phyloP scores from a whole-genome alignment of 2,888 invertebrate genomes.

The Synanthedon andrenaeformis region DNA sequence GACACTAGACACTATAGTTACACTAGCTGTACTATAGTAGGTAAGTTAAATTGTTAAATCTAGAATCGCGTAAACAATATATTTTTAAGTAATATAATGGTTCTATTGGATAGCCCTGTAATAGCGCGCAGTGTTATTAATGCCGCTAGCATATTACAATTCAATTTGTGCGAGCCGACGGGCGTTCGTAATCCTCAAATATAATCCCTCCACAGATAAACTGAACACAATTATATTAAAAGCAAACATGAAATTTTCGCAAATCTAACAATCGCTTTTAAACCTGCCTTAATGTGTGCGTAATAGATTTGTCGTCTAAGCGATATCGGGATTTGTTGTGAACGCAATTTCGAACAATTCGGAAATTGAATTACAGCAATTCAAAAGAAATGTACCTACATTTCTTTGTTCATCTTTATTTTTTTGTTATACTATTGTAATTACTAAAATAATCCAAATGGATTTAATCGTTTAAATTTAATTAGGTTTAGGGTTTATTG shows the following conservation, averaged over 20 bases:
- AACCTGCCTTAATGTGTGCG: not conserved
- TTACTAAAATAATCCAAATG: too few relatives aligned
- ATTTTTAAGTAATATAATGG: too few relatives aligned
- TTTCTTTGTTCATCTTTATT: too few relatives aligned
- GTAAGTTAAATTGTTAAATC: too few relatives aligned
- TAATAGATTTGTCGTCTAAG: constrained; percentile 10
- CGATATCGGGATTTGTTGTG: constrained; percentile 1
- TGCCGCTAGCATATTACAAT: constrained; percentile 64
- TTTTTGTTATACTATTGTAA: too few relatives aligned
- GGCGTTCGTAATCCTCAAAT: constrained; percentile 26
- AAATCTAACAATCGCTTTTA: constrained; percentile 37
- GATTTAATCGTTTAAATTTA: too few relatives aligned
- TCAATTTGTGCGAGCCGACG: constrained; percentile 56
- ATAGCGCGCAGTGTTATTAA: constrained; percentile 43
- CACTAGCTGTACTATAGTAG: too few relatives aligned
- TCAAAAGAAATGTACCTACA: too few relatives aligned
- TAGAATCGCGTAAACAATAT: too few relatives aligned
- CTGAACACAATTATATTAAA: constrained; percentile 65
- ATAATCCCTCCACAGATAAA: constrained; percentile 59
- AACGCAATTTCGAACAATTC: not conserved
- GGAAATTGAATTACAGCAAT: not conserved
- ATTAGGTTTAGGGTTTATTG: too few relatives aligned
- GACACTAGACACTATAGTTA: too few relatives aligned
- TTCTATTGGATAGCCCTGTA: not conserved
- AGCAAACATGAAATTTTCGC: constrained; percentile 60